phyloP scores from a whole-genome alignment of 2,888 invertebrate genomes.

The Hofmannophila pseudospretella region DNA sequence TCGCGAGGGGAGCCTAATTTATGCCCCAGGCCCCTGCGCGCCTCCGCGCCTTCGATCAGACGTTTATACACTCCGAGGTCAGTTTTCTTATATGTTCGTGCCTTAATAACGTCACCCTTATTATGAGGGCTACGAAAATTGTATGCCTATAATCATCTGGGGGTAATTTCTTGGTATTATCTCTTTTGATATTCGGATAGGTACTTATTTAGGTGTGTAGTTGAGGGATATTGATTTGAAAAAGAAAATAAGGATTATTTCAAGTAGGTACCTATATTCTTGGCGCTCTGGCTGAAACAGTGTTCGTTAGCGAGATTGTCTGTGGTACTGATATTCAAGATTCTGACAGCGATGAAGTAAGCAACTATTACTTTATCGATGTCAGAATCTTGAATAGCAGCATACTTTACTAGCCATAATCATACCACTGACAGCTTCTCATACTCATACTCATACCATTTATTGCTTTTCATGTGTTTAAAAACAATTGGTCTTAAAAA shows the following conservation, averaged over 20 bases:
- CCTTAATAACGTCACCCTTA: conserved; percentile 45
- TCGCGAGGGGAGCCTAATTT: conserved; percentile 73
- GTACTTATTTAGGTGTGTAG: conserved; percentile 11
- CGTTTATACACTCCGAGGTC: conserved; percentile 74
- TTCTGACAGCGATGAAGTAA: no score
- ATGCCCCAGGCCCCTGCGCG: conserved; percentile 53
- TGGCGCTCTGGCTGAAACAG: no score
- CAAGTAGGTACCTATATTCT: no score
- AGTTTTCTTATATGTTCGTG: conserved; percentile 57
- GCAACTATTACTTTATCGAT: no score
- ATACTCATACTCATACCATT: no score
- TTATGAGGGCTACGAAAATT: conserved; percentile 41
- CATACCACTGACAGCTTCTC: no score
- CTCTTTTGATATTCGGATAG: conserved; percentile 20
- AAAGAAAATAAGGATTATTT: background rate
- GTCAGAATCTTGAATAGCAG: no score
- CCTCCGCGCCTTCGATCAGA: conserved; percentile 56
- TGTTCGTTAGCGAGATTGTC: no score
- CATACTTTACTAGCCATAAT: no score
- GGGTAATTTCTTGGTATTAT: conserved; percentile 17
- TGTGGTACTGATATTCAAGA: no score
- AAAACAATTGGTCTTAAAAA: no score
- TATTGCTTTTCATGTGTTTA: no score
- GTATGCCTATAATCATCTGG: conserved; percentile 22
- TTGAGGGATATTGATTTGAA: conserved; percentile 3